Conservation (phyloP, 1,140 invertebrate species). For the Drosophila varians region DNA sequence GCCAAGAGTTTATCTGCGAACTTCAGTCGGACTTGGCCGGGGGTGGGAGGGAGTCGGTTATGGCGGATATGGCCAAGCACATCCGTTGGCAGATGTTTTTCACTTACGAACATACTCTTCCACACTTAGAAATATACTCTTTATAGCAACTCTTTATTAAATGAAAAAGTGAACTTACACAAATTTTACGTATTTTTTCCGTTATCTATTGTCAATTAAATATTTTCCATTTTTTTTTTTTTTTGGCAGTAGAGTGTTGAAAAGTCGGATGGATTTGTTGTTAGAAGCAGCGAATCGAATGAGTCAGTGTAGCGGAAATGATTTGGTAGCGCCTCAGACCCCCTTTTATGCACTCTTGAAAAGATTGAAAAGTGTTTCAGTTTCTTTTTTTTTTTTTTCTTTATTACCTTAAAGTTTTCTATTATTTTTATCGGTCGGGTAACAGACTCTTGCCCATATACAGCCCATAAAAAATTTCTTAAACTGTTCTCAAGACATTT, state of each 20-base stretch:
- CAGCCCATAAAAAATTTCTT: too few relatives aligned
- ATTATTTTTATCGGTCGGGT: slow-evolving; percentile 65
- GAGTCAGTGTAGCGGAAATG: slow-evolving; percentile 78
- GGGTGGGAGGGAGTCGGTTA: background rate
- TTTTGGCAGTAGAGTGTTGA: background rate
- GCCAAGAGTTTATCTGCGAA: slow-evolving; percentile 61
- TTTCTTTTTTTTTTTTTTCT: background rate
- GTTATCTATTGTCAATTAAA: too few relatives aligned
- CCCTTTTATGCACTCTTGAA: slow-evolving; percentile 40
- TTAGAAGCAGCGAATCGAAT: slow-evolving; percentile 34
- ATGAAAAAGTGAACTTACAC: too few relatives aligned
- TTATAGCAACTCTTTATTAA: too few relatives aligned
- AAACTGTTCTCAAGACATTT: background rate
- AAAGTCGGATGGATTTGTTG: slow-evolving; percentile 41
- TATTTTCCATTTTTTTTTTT: too few relatives aligned
- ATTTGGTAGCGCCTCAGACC: slow-evolving; percentile 47
- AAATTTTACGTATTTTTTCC: too few relatives aligned
- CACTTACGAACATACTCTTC: slow-evolving; percentile 21
- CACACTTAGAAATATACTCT: too few relatives aligned
- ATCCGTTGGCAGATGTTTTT: slow-evolving; percentile 76
- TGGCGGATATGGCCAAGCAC: slow-evolving; percentile 57
- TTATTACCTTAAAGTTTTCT: slow-evolving; percentile 68
- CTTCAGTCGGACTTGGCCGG: slow-evolving; percentile 45
- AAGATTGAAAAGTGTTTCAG: slow-evolving; percentile 73
- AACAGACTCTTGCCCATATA: too few relatives aligned